Evolutionary conservation across 2,888 invertebrate species (phyloP).

Genomic region (Tryphoninae sp.): DNA sequence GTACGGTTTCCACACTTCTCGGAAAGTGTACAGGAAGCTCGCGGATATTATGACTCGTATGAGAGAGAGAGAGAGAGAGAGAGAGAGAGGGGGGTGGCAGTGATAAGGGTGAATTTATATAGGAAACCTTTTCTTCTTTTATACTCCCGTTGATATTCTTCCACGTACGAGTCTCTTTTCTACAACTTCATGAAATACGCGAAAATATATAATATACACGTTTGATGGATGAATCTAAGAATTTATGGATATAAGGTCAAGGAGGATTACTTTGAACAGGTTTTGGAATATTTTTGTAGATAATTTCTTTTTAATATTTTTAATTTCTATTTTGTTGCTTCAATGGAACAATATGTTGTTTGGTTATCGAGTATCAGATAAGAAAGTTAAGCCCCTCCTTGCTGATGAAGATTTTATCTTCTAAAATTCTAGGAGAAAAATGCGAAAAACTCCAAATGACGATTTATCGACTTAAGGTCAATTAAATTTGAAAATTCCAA

Average conservation of each 20-base stretch:
- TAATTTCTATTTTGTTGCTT: no score
- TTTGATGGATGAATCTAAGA: not conserved
- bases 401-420: no score
- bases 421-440: no score
- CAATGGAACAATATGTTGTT: no score
- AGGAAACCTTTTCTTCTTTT: conserved; percentile 27
- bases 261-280: no score
- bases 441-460: no score
- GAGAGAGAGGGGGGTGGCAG: not conserved
- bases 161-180: not conserved
- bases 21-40: conserved; percentile 45
- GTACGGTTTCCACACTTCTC: conserved; percentile 36
- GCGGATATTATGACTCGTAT: conserved; percentile 32
- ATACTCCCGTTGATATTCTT: not conserved
- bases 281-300: no score
- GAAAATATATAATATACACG: not conserved
- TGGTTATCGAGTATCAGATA: no score
- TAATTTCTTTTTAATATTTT: no score
- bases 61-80: not conserved
- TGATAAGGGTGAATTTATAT: conserved; percentile 60
- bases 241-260: not conserved
- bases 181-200: not conserved
- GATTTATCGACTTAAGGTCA: no score
- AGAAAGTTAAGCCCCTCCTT: no score
- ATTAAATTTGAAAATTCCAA: no score